A percentile compares a stretch with the other conserved stretches of the same genome.
phyloP scores from a whole-genome alignment of 2,888 invertebrate species.

The Silvanus unidentatus region DNA sequence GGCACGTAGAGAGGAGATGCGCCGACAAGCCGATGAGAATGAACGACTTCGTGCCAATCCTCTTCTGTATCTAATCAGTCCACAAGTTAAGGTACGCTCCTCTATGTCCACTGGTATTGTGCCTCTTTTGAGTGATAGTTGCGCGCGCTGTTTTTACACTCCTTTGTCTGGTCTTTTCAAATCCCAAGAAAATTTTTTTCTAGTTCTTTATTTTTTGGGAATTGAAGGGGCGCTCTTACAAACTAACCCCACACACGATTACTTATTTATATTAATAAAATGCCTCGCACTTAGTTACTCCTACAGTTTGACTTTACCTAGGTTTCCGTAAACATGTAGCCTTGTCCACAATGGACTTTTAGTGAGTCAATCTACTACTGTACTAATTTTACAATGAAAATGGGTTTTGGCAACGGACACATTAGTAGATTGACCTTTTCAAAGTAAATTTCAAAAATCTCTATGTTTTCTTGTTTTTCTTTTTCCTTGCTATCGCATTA shows the following conservation, averaged over 20 bases:
- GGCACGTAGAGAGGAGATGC: slow-evolving; percentile 88
- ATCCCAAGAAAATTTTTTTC: neutral
- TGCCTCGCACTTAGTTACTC: slow-evolving; percentile 34
- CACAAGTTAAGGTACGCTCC: slow-evolving; percentile 83
- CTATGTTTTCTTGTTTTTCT: slow-evolving; percentile 33
- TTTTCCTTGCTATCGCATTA: slow-evolving; percentile 44
- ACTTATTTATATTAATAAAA: slow-evolving; percentile 6
- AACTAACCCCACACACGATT: neutral
- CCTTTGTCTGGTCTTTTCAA: too few species aligned
- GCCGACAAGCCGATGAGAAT: slow-evolving; percentile 83
- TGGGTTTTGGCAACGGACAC: too few species aligned
- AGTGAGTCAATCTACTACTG: too few species aligned
- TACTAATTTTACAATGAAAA: too few species aligned
- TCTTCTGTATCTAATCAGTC: slow-evolving; percentile 91
- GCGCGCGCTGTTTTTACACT: too few species aligned
- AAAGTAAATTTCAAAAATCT: too few species aligned
- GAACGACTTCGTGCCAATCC: slow-evolving; percentile 93
- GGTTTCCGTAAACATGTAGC: slow-evolving; percentile 21
- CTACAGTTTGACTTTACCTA: slow-evolving; percentile 42
- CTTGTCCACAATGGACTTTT: too few species aligned
- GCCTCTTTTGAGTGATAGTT: too few species aligned
- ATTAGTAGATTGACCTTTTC: too few species aligned
- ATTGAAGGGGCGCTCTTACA: too few species aligned
- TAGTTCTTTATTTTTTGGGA: too few species aligned
- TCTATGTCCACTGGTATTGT: too few species aligned